Evolutionary conservation across 2,113 vertebrate species (phyloP), one percentile per base, ranked within the genome.

Genomic region (Trinectes maculatus): DNA sequence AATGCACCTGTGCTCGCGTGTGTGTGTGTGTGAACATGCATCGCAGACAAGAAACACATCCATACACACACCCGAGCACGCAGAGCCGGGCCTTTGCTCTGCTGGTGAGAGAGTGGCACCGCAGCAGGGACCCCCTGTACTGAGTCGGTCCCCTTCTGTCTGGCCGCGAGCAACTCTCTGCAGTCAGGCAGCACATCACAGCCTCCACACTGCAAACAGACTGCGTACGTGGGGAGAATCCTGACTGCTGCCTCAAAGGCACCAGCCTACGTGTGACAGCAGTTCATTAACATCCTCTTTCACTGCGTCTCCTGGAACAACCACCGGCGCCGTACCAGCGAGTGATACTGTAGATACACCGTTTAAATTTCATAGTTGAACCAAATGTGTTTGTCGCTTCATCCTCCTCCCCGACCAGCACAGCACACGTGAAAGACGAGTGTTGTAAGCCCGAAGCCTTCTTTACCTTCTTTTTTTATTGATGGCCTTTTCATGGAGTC

Each of bases 111-210:
- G 73, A 84, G 63, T 59, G 70, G 59, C 60, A 48, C 76, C 71
- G 2, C 88, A 81, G 80, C 79, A 70, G 87, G 87, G 58, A 77
- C 81, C 85, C 73, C 83, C 81, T 77, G 77, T 87, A 70, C 85
- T 54, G 65, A 84, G 86, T 64, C 11, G 71, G 69, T 82, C 80
- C 80, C 70, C 83, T 77, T 82, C 79, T 87, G 82, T 83, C 84
- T 84, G 82, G 70, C 86, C 70, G 52, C 57, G n/a, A 89, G 83
- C 79, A 28, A 58, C 82, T 85, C 77, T 83, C 86, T 82, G 83
- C 85, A 85, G 83, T 84, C 63, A 76, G 79, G 74, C 85, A 83
- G 77, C 87, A 82, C 85, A 84, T 90, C 85, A 89, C 89, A 90
- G 84, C 82, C 82, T 85, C 81, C 62, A 58, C 74, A 80, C 84